Base-by-base conservation (phyloP, 2,888 invertebrate genomes). In the Pristionchus mayeri region DNA sequence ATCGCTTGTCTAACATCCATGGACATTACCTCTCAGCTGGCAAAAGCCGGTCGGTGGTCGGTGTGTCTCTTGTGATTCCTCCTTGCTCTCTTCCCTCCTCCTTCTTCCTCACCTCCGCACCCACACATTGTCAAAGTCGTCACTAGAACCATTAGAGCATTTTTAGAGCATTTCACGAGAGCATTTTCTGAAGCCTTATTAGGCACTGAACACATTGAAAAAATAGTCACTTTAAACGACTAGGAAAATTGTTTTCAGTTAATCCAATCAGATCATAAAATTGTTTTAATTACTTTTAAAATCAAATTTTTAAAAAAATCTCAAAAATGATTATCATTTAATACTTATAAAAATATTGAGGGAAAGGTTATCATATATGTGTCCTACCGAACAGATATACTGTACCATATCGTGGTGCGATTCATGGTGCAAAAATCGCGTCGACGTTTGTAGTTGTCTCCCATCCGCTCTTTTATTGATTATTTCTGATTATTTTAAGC, bases 101-200 rank as follows among this genome's bases (percentile, higher is more conserved):
- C 67, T 18, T 37, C 37, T 37, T 40, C 7, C 67, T 67, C 67
- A 21, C n/a, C 37, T 67, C 37, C 67, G 34, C 67, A 37, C 37
- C 67, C 67, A 67, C 67, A 27, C 67, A 67, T 67, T 67, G 34
- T 67, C 67, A 67, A 67, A 67, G 37, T 67, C 67, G 67, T 67
- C 67, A 67, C 67, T 37, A 67, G 67, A 37, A 21, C 67, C 67
- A 63, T 30, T 63, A n/a, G n/a, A n/a, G n/a, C n/a, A n/a, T n/a
- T n/a, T n/a, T n/a, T n/a, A n/a, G n/a, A n/a, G n/a, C n/a, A n/a
- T n/a, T n/a, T 2, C 27, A 24, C 63, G 34, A 30, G 63, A 63
- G 67, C 67, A 67, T 67, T 34, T 21, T 18, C n/a, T 21, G 2
- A 21, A 67, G 18, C 37, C 67, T 37, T 67, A 67, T 67, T 67